These are phyloP conservation scores for Trichoplax adhaerens DNA, from an alignment of 37 sponge, comb jelly and placozoan species.

Conservation along the genomic window DNA sequence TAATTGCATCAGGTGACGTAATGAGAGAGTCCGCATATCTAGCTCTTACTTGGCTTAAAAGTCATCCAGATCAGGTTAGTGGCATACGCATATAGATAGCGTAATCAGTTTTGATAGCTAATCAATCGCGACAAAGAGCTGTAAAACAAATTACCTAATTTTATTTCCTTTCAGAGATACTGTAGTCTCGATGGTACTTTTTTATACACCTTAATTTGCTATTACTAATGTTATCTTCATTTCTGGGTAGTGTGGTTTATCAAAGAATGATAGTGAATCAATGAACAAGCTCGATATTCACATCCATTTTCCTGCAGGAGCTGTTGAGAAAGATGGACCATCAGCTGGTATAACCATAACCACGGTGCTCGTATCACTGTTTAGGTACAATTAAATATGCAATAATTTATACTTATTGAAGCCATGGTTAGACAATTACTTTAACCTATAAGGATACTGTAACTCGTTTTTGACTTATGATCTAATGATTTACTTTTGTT, in stretches of 20 bases:
- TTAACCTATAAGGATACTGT: no score
- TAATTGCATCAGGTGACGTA: constrained; percentile 27
- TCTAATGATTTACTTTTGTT: not conserved
- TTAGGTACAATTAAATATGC: constrained; percentile 3
- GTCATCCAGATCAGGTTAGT: constrained; percentile 6
- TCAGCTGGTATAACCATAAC: constrained; percentile 74
- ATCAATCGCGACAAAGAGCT: no score
- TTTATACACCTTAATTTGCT: no score
- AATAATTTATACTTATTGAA: not conserved
- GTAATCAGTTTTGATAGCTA: no score
- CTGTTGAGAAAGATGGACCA: constrained; percentile 82
- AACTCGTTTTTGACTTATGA: not conserved
- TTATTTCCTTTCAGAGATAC: no score
- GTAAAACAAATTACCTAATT: no score
- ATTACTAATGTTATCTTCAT: no score
- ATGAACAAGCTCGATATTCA: constrained; percentile 49
- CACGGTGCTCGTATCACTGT: constrained; percentile 56
- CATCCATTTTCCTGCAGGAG: constrained; percentile 85
- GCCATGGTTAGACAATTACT: no score
- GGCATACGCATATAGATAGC: no score
- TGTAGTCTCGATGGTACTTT: no score
- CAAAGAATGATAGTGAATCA: constrained; percentile 7
- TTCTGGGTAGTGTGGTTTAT: no score
- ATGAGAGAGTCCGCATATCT: constrained; percentile 84
- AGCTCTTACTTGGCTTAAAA: constrained; percentile 67